These are phyloP conservation scores for Malurus melanocephalus DNA, from an alignment of 2,113 vertebrate genomes.

Conservation along the genomic window DNA sequence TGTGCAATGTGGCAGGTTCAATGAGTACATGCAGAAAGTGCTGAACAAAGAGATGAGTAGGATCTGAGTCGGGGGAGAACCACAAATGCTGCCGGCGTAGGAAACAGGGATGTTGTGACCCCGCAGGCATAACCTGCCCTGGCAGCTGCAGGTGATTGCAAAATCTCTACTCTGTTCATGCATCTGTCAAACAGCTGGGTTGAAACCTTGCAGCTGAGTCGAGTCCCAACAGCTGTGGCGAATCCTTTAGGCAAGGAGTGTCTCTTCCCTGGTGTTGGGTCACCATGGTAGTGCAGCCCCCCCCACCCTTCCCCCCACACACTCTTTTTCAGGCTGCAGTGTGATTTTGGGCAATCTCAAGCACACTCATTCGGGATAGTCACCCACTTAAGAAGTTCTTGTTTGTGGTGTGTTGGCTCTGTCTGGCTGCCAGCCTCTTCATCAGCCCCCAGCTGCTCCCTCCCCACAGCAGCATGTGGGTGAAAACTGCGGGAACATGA, in stretches of 20 bases:
- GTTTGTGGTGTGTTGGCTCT: rapidly evolving
- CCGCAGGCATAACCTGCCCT: background rate
- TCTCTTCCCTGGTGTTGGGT: background rate
- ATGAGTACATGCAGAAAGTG: background rate
- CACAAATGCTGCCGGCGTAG: background rate
- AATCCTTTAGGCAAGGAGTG: background rate
- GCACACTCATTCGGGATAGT: too few relatives aligned
- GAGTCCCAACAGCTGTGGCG: background rate
- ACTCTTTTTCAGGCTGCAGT: too few relatives aligned
- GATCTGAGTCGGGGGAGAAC: background rate
- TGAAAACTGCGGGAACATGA: background rate
- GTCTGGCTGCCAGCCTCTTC: background rate
- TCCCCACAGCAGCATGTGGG: rapidly evolving
- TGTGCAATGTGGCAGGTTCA: background rate
- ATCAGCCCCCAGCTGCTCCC: too few relatives aligned
- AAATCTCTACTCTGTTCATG: background rate
- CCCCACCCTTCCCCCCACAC: too few relatives aligned
- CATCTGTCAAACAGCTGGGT: background rate
- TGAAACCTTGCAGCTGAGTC: background rate
- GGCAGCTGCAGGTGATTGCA: background rate
- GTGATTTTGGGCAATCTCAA: too few relatives aligned
- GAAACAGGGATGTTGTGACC: background rate
- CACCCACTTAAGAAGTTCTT: background rate
- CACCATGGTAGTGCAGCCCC: too few relatives aligned
- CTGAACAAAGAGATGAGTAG: background rate